These are phyloP conservation scores for Nesometra sesokonis DNA, from an alignment of 35 echinoderm and acorn worm genomes.

Conservation along the genomic window DNA sequence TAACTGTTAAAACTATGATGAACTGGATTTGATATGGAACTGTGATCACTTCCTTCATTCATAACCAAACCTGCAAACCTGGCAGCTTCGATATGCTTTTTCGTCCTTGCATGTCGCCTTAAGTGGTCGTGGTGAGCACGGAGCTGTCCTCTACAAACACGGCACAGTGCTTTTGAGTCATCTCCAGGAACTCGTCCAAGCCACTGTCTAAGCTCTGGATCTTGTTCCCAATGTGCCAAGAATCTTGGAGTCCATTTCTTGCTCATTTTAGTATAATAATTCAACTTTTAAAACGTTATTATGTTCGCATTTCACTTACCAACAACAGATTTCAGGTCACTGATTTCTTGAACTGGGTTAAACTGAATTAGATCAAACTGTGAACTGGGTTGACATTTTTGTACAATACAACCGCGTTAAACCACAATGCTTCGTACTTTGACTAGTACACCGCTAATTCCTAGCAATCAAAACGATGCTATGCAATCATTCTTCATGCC, in stretches of 20 bases:
- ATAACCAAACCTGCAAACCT: neutral
- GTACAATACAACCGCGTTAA: neutral
- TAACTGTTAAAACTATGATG: neutral
- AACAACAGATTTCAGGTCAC: neutral
- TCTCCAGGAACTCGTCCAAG: conserved; percentile 3
- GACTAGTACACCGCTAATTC: too few relatives aligned
- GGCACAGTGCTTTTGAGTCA: neutral
- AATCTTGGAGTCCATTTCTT: conserved; percentile 3
- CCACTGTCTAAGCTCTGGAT: neutral
- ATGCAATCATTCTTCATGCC: too few relatives aligned
- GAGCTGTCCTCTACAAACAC: neutral
- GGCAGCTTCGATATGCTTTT: conserved; percentile 1
- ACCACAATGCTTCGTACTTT: neutral
- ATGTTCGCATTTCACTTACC: neutral
- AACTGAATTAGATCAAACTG: too few relatives aligned
- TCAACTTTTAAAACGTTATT: neutral
- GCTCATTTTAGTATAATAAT: neutral
- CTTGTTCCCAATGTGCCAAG: neutral
- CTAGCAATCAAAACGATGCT: too few relatives aligned
- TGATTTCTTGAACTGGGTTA: too few relatives aligned
- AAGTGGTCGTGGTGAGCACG: conserved; percentile 19
- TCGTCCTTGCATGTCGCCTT: neutral
- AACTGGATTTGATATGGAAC: neutral
- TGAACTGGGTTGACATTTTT: too few relatives aligned
- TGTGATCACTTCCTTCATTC: neutral